Evolutionary conservation across 2,113 vertebrate genomes (phyloP), one percentile per base, ranked within the genome.

Genomic region (Ceratotherium simum): DNA sequence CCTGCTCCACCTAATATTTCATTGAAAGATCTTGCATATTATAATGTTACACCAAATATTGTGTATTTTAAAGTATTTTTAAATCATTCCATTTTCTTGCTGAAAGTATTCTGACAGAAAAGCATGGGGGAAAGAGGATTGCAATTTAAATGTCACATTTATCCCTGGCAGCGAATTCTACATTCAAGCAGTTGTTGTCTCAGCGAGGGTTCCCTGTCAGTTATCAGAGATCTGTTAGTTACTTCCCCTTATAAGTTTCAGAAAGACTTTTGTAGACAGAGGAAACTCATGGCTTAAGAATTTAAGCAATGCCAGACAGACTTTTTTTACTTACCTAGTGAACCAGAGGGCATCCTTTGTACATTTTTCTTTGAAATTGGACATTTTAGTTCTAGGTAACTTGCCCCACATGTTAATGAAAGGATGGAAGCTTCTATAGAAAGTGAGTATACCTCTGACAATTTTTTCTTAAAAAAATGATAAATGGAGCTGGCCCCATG

Each of bases 61-160:
- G 65, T 51, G 8, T 96, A 76, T 95, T 97, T 96, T 97, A 95
- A 97, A 97, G 46, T 91, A 80, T 64, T 95, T 96, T 94, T 81
- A 97, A 97, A 81, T 95, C 81, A 96, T 98, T 98, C 76, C 83
- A 91, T 98, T 98, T 98, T 96, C 58, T 96, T 93, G 48, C 92
- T 92, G 42, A 96, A 98, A 96, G 90, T 58, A 96, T 67, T 29
- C 54, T 96, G 81, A 98, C 91, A 97, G 70, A 97, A 97, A 90
- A 60, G 42, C 76, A 95, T 51, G 89, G 72, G 93, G 97, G 91
- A 92, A 98, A 97, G 67, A 97, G 58, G 65, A 95, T 36, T 93
- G 20, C 81, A 95, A 98, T 98, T 98, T 98, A 97, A 98, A 97
- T 97, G 97, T 92, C 96, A 95, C 58, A 97, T 97, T 97, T 92